phyloP scores from a whole-genome alignment of 2,888 invertebrate genomes.

The Schizaphis graminum region DNA sequence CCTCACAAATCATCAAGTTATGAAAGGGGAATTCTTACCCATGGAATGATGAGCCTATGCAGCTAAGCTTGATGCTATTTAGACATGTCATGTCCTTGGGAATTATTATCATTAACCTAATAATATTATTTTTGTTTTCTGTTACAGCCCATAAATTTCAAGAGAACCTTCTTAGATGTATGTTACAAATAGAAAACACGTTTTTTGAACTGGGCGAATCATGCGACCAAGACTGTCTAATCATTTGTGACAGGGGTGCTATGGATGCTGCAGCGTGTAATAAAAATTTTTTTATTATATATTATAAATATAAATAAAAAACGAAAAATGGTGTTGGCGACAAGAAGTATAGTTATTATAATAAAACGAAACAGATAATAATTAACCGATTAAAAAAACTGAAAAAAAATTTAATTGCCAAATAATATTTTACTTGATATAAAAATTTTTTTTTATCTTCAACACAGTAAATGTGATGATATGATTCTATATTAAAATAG shows the following conservation, averaged over 20 bases:
- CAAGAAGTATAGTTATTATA: neutral
- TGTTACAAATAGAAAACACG: conserved; percentile 97
- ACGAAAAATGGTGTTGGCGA: neutral
- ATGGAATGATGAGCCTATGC: neutral
- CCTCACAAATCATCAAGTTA: conserved; percentile 21
- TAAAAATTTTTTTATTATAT: conserved; percentile 69
- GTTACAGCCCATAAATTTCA: conserved; percentile 92
- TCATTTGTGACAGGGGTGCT: conserved; percentile 98
- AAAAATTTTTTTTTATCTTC: neutral
- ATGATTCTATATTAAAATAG: neutral
- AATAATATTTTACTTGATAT: neutral
- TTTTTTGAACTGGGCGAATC: conserved; percentile 87
- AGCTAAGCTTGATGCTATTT: conserved; percentile 32
- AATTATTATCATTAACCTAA: conserved; percentile 10
- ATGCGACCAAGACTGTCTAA: conserved; percentile 89
- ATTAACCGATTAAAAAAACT: neutral
- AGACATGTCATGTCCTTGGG: conserved; percentile 40
- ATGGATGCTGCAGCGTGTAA: conserved; percentile 99
- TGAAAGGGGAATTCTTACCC: neutral
- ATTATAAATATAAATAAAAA: neutral
- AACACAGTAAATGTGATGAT: neutral
- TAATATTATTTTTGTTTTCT: conserved; percentile 69
- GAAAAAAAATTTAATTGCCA: neutral
- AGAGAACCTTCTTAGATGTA: conserved; percentile 95
- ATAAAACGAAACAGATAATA: neutral